Conservation (phyloP, 2,888 invertebrate genomes). For the Brachynemurus nebulosus region DNA sequence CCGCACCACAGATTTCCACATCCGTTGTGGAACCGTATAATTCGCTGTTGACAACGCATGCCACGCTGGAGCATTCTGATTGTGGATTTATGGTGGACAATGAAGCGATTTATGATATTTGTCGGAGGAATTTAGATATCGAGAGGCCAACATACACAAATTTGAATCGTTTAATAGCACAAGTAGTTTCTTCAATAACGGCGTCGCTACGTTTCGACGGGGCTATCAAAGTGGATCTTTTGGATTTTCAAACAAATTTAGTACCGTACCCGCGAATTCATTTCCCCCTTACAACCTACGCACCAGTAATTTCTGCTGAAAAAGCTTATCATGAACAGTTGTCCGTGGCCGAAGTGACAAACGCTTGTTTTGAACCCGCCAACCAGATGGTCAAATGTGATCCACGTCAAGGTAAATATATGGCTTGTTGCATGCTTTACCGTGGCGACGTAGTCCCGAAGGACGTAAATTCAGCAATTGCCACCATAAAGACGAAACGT, state of each 20-base stretch:
- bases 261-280: slow-evolving; percentile 45
- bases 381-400: slow-evolving; percentile 42
- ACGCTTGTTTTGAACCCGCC: slow-evolving; percentile 44
- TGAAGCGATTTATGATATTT: slow-evolving; percentile 40
- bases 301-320: slow-evolving; percentile 40
- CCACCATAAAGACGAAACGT: slow-evolving; percentile 40
- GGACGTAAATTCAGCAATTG: slow-evolving; percentile 39
- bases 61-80: slow-evolving; percentile 47
- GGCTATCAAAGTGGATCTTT: slow-evolving; percentile 41
- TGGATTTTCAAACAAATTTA: slow-evolving; percentile 41
- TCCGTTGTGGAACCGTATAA: slow-evolving; percentile 40
- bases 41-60: slow-evolving; percentile 46
- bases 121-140: slow-evolving; percentile 41
- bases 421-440: slow-evolving; percentile 41
- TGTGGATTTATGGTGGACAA: slow-evolving; percentile 46
- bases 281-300: slow-evolving; percentile 40
- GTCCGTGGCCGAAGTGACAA: slow-evolving; percentile 40
- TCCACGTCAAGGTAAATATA: slow-evolving; percentile 35
- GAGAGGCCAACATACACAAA: slow-evolving; percentile 46
- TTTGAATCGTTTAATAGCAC: slow-evolving; percentile 43
- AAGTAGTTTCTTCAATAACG: slow-evolving; percentile 39
- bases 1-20: slow-evolving; percentile 41
- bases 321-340: slow-evolving; percentile 42
- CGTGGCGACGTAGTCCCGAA: slow-evolving; percentile 27
- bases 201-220: slow-evolving; percentile 44